These are phyloP conservation scores for Trichogramma evanescens DNA, from an alignment of 2,888 invertebrate species.

Conservation along the genomic window DNA sequence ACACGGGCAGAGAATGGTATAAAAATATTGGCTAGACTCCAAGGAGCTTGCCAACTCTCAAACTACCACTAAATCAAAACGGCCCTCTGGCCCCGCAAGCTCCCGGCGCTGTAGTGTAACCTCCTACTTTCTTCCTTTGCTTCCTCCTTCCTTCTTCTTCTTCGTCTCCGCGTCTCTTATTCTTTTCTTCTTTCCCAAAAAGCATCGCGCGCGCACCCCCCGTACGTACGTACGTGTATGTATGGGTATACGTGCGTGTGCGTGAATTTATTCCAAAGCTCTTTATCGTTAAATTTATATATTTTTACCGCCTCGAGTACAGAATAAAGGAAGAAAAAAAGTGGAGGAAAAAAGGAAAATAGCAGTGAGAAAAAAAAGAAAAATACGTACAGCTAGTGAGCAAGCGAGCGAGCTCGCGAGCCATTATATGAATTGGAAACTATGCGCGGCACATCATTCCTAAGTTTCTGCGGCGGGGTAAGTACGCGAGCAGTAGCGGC, in stretches of 20 bases:
- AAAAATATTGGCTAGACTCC: constrained; percentile 42
- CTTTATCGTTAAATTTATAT: constrained; percentile 41
- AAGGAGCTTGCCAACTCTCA: constrained; percentile 44
- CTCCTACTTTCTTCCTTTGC: no score
- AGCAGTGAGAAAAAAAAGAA: constrained; percentile 24
- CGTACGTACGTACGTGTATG: no score
- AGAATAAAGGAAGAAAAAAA: not conserved
- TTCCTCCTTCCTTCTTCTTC: no score
- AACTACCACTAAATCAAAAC: constrained; percentile 45
- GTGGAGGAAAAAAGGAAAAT: constrained; percentile 37
- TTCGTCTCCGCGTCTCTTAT: no score
- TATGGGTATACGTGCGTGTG: not conserved
- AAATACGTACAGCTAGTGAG: no score
- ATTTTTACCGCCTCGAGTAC: constrained; percentile 22
- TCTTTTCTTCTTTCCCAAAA: no score
- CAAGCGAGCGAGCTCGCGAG: no score
- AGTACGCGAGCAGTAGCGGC: no score
- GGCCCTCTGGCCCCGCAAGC: constrained; percentile 26
- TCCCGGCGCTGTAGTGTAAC: constrained; percentile 20
- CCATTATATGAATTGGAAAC: no score
- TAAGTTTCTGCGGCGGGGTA: no score
- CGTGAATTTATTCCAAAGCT: constrained; percentile 42
- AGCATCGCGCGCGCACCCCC: no score
- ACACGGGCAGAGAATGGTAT: constrained; percentile 32
- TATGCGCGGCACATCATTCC: no score